Base-by-base conservation (phyloP, 2,888 invertebrate genomes). In the Acrocyrtus sp. region DNA sequence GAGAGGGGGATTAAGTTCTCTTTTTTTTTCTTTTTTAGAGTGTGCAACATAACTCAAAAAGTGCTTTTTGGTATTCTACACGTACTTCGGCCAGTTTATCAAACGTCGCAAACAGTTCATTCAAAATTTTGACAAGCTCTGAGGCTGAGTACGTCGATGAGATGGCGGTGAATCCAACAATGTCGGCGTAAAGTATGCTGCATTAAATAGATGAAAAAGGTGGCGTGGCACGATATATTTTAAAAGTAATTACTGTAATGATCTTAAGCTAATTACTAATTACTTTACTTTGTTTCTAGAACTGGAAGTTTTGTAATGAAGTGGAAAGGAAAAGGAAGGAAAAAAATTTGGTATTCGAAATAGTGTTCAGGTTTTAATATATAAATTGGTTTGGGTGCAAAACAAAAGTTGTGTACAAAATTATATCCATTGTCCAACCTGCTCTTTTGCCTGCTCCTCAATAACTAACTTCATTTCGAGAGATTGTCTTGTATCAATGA, bases 101-200 rank as follows among this genome's bases (percentile, higher is more conserved):
- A 74, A 80, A 80, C 43, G 78, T 74, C 41, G 78, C 81, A 81
- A 87, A 87, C 27, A 87, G 82, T 81, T 87, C 87, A 81, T 87
- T 87, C 51, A 87, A 84, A 58, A 87, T 84, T 81, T 85, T 84
- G 15, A 87, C 87, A 53, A 87, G 82, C 79, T 87, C 87, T 60
- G 86, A 85, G 41, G 87, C 86, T 1, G 86, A 85, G 82, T 84
- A 84, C 3, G 84, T 84, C n/a, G 84, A 84, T 10, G 80, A 80
- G 58, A 81, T 95, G 62, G 96, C 96, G 4, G 98, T 98, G 85
- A 98, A 98, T 62, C 98, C 98, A 62, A 97, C 97, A 84, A 98
- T 98, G 86, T 98, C 98, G 26, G 97, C 98, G 85, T 97, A 98
- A 78, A 98, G 89, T 84, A 98, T 98, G 85, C 95, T 95, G 87